Base-by-base conservation (phyloP, 92 coral and sea anemone genomes). In the Hydrozoanthus gracilis region DNA sequence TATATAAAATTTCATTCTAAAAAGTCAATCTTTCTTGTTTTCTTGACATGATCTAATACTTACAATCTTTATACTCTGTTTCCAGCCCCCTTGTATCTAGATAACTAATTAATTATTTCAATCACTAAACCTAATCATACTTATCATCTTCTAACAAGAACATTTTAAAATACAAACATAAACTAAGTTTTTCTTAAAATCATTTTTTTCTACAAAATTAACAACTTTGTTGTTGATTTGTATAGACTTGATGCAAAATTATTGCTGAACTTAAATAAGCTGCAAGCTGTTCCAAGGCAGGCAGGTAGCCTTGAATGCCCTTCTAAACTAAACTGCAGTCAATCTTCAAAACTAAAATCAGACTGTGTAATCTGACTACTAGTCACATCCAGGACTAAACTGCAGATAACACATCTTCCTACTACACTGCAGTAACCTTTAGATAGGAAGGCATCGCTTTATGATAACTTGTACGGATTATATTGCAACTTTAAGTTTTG, bases 1-100 rank as follows among this genome's bases (percentile, higher is more conserved):
- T 76, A 88, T 76, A 76, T 76, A 89, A 89, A 88, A 84, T 51
- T 85, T 51, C 77, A 68, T 89, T 85, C 73, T 70, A 70, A 73
- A 83, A 88, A 79, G 77, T 80, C 66, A 80, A 80, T 80, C 56
- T 80, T 78, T 65, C 74, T 80, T 47, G 74, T 44, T 47, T 51
- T 80, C 74, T 18, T 47, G 20, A 80, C 70, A 65, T 76, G 48
- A 68, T 35, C 46, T 68, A 68, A 76, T 20, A 4, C 17, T 52
- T 76, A 74, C 47, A 11, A 72, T 50, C 55, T 76, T 51, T 14
- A 6, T 51, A 47, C 17, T 47, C 55, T 48, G 50, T 16, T 20
- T 16, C 20, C 39, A 6, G 44, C 44, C 46, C 44, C 10, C 3
- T 66, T 16, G 5, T 12, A 16, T 66, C 27, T 76, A 76, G 2